Base-by-base conservation (phyloP, 2,888 invertebrate genomes). In the Dasysyrphus albostriatus region DNA sequence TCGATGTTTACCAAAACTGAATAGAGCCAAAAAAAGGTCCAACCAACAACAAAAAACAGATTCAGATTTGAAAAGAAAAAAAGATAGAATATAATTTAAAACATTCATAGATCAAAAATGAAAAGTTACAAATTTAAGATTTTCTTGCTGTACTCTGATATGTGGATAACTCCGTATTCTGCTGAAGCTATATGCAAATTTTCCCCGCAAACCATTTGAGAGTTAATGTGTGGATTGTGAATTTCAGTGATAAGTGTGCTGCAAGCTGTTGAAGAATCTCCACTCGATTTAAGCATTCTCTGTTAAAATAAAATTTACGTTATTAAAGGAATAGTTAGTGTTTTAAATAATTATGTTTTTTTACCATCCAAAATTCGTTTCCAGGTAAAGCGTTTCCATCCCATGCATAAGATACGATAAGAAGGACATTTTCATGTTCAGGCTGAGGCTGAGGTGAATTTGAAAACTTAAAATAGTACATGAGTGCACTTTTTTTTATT, bases 371-470 rank as follows among this genome's bases (percentile, higher is more conserved):
- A 90, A 95, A 96, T 90, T 96, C 96, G 89, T 96, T 96, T 58
- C 96, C 96, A 1, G 96, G 96, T 78, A 95, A 93, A 0, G 96
- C 94, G 89, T 96, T 96, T 8, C 95, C 95, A 90, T 96, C 96
- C 95, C 96, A 95, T 0, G 96, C 95, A 89, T 96, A 96, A 0
- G 95, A 95, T 39, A 95, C 94, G 0, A 96, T 94, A 16, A 95
- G 91, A 10, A 94, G 90, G 85, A 93, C 94, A 74, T 94, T 93
- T 24, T 90, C 92, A 90, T 79, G 92, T 92, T 47, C 88, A 1
- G 93, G 93, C 0, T 49, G 65, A 5, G 16, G 44, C 88, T 84
- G 59, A 12, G 14, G 9, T 59, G 59, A 44, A 59, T 61, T 61
- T 24, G 2, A 44, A 32, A 59, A 59, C 37, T 59, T 59, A 19